Conservation (phyloP, 1,140 invertebrate genomes). For the Ceratina calcarata region DNA sequence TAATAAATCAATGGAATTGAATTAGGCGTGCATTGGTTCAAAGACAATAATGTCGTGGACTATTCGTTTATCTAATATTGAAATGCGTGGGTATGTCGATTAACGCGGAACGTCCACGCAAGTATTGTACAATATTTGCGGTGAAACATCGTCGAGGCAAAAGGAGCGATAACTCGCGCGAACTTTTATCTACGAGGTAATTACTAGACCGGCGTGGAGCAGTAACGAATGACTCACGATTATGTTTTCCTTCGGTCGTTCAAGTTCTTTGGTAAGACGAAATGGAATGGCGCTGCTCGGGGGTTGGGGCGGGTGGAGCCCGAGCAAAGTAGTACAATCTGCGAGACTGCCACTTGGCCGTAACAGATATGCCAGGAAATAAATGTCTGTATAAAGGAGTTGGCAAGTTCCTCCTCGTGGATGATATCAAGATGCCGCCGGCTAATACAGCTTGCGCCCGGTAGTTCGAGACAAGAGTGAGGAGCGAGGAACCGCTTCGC, state of each 20-base stretch:
- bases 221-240: constrained; percentile 70
- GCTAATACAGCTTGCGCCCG: constrained; percentile 65
- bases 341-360: constrained; percentile 70
- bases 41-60: too few relatives aligned
- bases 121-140: not conserved
- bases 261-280: constrained; percentile 35
- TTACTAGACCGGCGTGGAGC: constrained; percentile 50
- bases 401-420: constrained; percentile 68
- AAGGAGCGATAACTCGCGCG: not conserved
- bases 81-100: not conserved
- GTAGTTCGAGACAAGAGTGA: constrained; percentile 52
- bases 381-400: constrained; percentile 76
- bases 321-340: constrained; percentile 72
- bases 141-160: not conserved
- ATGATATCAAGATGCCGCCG: constrained; percentile 73
- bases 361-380: constrained; percentile 73
- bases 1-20: too few relatives aligned
- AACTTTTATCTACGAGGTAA: constrained; percentile 48
- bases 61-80: too few relatives aligned
- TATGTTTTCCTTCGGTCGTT: constrained; percentile 63
- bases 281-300: not conserved
- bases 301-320: not conserved
- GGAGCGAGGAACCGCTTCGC: constrained; percentile 49
- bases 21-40: too few relatives aligned
- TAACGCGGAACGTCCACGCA: too few relatives aligned